Conservation (phyloP, 30 jellyfish, hydroid and myxozoan species). For the Kudoa iwatai region DNA sequence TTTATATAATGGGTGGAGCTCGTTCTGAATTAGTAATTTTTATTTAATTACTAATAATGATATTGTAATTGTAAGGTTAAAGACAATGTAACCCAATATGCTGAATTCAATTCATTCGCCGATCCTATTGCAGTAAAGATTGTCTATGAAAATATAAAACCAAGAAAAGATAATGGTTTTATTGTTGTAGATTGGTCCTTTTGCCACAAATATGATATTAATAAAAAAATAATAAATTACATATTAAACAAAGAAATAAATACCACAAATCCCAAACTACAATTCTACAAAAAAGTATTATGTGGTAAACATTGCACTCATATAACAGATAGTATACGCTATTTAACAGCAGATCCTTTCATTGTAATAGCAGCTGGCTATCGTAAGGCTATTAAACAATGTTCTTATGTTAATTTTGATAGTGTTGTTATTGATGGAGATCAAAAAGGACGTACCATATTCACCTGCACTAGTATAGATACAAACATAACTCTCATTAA, state of each 20-base stretch:
- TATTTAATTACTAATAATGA: too few species aligned
- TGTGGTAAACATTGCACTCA: too few species aligned
- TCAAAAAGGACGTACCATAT: slow-evolving; percentile 1
- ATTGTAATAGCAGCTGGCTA: too few species aligned
- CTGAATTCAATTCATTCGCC: background rate
- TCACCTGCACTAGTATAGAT: too few species aligned
- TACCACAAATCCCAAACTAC: background rate
- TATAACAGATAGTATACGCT: too few species aligned
- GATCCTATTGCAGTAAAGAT: background rate
- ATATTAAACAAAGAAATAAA: background rate
- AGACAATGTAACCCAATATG: background rate
- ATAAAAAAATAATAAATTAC: too few species aligned
- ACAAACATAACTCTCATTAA: too few species aligned
- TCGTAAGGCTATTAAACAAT: background rate
- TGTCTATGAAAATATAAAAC: background rate
- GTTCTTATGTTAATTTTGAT: background rate
- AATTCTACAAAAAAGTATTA: too few species aligned
- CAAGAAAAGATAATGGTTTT: too few species aligned
- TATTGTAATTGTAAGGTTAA: background rate
- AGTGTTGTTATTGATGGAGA: background rate
- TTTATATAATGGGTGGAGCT: background rate
- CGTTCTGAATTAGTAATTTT: background rate
- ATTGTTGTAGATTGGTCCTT: background rate
- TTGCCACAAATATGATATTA: background rate
- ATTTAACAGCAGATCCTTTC: background rate